Conservation (phyloP, 2,888 invertebrate genomes). For the Notodonta dromedarius region DNA sequence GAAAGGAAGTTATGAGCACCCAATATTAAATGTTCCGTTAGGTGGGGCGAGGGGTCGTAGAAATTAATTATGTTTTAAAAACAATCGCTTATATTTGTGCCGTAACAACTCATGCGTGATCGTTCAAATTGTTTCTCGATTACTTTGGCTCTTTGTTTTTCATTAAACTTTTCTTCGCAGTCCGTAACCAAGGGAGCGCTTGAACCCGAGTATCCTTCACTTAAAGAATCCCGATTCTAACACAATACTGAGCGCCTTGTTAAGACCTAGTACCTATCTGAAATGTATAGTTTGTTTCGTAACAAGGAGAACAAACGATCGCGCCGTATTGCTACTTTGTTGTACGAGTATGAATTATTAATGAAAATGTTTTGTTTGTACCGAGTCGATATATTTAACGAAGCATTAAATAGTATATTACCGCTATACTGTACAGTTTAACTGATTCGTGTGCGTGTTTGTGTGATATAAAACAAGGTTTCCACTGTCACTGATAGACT, state of each 20-base stretch:
- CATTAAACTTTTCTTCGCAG: constrained; percentile 72
- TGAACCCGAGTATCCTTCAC: constrained; percentile 2
- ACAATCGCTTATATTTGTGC: constrained; percentile 81
- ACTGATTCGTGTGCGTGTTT: constrained; percentile 21
- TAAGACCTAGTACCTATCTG: constrained; percentile 7
- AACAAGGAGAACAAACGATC: constrained; percentile 2
- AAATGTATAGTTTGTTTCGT: constrained; percentile 12
- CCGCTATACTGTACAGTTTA: constrained; percentile 28
- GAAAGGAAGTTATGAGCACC: constrained; percentile 82
- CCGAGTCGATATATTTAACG: constrained; percentile 30
- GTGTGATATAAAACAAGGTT: constrained; percentile 15
- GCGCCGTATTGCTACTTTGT: constrained; percentile 12
- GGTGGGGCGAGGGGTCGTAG: constrained; percentile 73
- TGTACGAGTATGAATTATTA: constrained; percentile 36
- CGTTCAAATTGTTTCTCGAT: constrained; percentile 81
- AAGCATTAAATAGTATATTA: constrained; percentile 39
- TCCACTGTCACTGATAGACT: background rate
- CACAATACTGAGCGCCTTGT: constrained; percentile 15
- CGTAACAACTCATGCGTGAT: constrained; percentile 80
- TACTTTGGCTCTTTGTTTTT: constrained; percentile 80
- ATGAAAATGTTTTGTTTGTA: constrained; percentile 32
- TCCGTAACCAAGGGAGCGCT: constrained; percentile 43
- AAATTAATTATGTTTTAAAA: constrained; percentile 84
- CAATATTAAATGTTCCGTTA: constrained; percentile 84
- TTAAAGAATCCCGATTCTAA: constrained; percentile 29